These are phyloP conservation scores for Monomorium pharaonis DNA, from an alignment of 1,140 invertebrate species.

Conservation along the genomic window DNA sequence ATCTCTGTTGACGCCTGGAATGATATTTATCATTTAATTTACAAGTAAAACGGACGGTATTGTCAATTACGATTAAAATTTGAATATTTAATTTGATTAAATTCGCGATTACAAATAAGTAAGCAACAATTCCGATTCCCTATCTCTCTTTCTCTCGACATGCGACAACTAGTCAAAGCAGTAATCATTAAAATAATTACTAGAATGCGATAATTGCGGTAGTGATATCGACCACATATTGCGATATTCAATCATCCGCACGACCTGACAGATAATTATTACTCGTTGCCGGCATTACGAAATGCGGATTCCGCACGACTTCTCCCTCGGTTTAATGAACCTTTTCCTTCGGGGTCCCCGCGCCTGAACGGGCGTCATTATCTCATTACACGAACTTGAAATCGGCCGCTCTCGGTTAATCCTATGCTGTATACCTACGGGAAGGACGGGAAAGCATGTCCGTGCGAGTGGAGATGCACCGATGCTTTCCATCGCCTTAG, in stretches of 20 bases:
- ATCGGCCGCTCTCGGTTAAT: slow-evolving; percentile 46
- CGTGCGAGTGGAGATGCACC: slow-evolving; percentile 18
- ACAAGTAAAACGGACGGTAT: neutral
- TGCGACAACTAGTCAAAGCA: too few relatives aligned
- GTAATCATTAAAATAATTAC: slow-evolving; percentile 7
- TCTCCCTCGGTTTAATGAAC: neutral
- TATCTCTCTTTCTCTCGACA: too few relatives aligned
- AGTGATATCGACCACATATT: neutral
- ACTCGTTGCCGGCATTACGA: neutral
- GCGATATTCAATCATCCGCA: slow-evolving; percentile 7
- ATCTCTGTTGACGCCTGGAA: neutral
- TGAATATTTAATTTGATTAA: slow-evolving; percentile 25
- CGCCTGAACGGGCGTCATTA: slow-evolving; percentile 24
- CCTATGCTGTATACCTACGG: neutral
- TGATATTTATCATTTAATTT: neutral
- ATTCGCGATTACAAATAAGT: neutral
- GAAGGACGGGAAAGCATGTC: slow-evolving; percentile 1
- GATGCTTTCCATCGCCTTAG: slow-evolving; percentile 60
- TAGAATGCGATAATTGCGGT: neutral
- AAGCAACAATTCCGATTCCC: neutral
- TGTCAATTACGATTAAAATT: slow-evolving; percentile 1
- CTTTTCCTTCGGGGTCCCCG: neutral
- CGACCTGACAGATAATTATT: slow-evolving; percentile 4
- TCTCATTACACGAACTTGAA: slow-evolving; percentile 33
- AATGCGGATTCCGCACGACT: slow-evolving; percentile 14